Evolutionary conservation across 2,888 invertebrate genomes (phyloP), one percentile per base, ranked within the genome.

Genomic region (Dilophus febrilis): DNA sequence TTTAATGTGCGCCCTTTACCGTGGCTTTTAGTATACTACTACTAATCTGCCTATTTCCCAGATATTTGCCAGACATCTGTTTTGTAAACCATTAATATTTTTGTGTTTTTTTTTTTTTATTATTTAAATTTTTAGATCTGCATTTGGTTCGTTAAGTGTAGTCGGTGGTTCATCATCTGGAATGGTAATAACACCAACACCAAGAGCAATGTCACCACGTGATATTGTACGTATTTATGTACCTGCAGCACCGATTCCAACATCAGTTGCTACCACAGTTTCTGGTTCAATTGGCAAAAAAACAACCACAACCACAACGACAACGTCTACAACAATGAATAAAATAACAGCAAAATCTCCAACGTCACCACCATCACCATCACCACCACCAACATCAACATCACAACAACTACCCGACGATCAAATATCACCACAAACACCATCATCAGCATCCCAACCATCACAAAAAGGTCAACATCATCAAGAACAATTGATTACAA

Each of bases 201-300:
- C 48, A 19, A 36, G 47, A 40, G 46, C 48, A 16, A 49, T 49
- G 19, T 48, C 50, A 12, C 48, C 46, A 18, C 47, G 47, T 31
- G 50, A 50, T 37, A 46, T 50, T 42, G 48, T 50, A 17, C 45
- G 49, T 17, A 50, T 50, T 18, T 49, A 49, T 40, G 48, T 50
- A 8, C 50, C 50, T 16, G 42, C 47, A 30, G 42, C 48, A 31
- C 43, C 47, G 5, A 40, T 43, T 27, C 45, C 45, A 19, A 46
- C 46, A 37, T 13, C 35, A 19, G 5, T 32, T 13, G 7, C 33
- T 10, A 22, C 27, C 17, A 34, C 28, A 37, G 35, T 34, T 29
- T 17, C 32, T 35, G 27, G 17, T 32, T 38, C 35, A 30, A 42
- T 43, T 32, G 32, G 16, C n/a, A 4, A 12, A 10, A 18, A 19